These are phyloP conservation scores for Xylota segnis DNA, from an alignment of 2,888 invertebrate genomes.

Conservation along the genomic window DNA sequence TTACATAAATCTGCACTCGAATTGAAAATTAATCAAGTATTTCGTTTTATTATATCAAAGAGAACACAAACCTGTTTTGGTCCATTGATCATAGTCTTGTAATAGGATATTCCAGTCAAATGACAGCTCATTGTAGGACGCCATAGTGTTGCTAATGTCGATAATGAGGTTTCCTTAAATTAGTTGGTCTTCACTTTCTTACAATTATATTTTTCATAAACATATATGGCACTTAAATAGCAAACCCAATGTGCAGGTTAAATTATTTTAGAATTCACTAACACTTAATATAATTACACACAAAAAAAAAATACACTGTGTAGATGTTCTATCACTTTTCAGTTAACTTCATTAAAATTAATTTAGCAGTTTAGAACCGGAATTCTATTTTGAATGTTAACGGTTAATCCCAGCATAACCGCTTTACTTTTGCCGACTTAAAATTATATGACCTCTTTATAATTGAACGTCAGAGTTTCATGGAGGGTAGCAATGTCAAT, in stretches of 20 bases:
- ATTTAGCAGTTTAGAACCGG: conserved; percentile 23
- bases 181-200: conserved; percentile 62
- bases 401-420: conserved; percentile 46
- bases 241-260: conserved; percentile 16
- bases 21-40: conserved; percentile 12
- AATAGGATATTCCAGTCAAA: conserved; percentile 79
- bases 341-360: conserved; percentile 12
- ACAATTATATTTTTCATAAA: background rate
- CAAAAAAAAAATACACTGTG: background rate
- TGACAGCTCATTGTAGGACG: conserved; percentile 79
- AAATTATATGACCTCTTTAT: conserved; percentile 4
- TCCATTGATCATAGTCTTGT: conserved; percentile 78
- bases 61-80: conserved; percentile 79
- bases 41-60: background rate
- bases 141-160: conserved; percentile 72
- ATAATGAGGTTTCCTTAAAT: conserved; percentile 20
- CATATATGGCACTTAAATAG: conserved; percentile 56
- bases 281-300: conserved; percentile 20
- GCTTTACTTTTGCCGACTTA: background rate
- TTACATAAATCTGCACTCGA: background rate
- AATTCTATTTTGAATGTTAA: conserved; percentile 47
- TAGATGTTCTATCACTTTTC: conserved; percentile 23
- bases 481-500: conserved; percentile 4
- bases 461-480: conserved; percentile 15
- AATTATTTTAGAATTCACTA: conserved; percentile 37